These are phyloP conservation scores for Rhombomys opimus DNA, from an alignment of 2,113 vertebrate species.

Conservation along the genomic window DNA sequence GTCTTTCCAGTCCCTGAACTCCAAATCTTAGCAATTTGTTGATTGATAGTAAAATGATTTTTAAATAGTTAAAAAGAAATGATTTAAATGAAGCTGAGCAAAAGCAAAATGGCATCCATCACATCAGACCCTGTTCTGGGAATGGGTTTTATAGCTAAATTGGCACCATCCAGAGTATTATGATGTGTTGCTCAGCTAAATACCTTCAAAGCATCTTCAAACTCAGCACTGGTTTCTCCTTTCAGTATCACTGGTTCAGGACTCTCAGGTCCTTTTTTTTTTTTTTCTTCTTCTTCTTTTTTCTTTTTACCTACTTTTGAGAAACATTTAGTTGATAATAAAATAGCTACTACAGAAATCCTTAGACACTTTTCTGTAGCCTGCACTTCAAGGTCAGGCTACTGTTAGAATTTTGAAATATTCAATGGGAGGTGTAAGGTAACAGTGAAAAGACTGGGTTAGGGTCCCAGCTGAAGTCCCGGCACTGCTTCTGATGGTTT, in stretches of 20 bases:
- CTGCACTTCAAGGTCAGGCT: neutral
- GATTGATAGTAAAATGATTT: neutral
- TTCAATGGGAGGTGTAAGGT: neutral
- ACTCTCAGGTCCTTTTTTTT: neutral
- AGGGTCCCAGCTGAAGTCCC: neutral
- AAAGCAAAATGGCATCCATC: slow-evolving; percentile 10
- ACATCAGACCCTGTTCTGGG: neutral
- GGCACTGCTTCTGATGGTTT: slow-evolving; percentile 54
- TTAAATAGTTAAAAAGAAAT: neutral
- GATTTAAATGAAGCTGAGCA: neutral
- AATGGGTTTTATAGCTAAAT: slow-evolving; percentile 29
- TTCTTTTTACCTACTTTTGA: neutral
- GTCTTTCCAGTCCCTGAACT: neutral
- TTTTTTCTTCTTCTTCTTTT: neutral
- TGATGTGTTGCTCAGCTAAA: neutral
- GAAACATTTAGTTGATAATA: slow-evolving; percentile 34
- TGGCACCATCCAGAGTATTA: neutral
- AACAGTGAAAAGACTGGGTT: neutral
- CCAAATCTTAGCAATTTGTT: neutral
- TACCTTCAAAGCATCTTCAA: neutral
- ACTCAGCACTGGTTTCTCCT: neutral
- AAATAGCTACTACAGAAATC: neutral
- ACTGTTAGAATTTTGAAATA: slow-evolving; percentile 11
- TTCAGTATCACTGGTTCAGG: neutral
- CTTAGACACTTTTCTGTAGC: neutral